Conservation (phyloP, 23 tunicate species). For the Clavelina lepadiformis region DNA sequence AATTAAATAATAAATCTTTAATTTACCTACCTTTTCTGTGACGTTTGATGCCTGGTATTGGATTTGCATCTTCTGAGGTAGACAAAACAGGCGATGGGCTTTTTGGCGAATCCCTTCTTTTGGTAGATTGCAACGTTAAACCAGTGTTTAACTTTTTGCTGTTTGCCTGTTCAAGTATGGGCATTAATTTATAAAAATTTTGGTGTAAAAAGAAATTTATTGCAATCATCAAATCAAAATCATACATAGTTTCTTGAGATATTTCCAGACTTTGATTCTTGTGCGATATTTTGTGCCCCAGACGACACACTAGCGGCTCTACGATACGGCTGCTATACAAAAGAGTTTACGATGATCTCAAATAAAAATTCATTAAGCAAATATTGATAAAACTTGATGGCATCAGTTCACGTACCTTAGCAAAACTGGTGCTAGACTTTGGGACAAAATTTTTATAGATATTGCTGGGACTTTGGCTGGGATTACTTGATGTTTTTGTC, state of each 20-base stretch:
- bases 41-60: constrained; percentile 2
- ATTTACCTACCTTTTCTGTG: constrained; percentile 15
- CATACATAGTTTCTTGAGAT: neutral
- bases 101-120: too few species aligned
- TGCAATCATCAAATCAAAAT: neutral
- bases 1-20: too few species aligned
- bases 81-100: too few species aligned
- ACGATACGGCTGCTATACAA: constrained; percentile 33
- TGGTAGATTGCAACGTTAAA: too few species aligned
- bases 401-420: constrained; percentile 13
- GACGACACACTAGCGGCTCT: constrained; percentile 19
- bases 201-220: neutral
- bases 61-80: neutral
- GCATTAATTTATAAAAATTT: too few species aligned
- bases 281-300: neutral
- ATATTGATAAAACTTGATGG: neutral
- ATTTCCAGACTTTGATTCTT: neutral
- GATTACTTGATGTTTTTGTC: neutral
- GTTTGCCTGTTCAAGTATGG: too few species aligned
- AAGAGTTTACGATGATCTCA: neutral
- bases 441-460: constrained; percentile 43
- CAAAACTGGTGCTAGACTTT: constrained; percentile 10
- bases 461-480: constrained; percentile 4
- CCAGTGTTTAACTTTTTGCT: too few species aligned
- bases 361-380: neutral